phyloP scores from a whole-genome alignment of 2,888 invertebrate genomes.

The Meloe dianella region DNA sequence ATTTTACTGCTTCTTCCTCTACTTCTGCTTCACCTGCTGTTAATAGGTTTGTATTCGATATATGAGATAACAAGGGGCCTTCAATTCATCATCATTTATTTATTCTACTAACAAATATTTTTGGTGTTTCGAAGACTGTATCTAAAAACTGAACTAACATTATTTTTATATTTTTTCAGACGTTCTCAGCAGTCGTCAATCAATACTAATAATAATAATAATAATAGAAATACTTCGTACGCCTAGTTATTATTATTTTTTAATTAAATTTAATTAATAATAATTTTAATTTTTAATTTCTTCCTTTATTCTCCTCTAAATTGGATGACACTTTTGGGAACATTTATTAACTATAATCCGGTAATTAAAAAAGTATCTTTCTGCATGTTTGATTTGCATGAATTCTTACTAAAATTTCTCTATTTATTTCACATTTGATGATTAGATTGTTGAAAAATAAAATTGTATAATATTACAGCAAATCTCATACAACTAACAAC shows the following conservation, averaged over 20 bases:
- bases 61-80: background rate
- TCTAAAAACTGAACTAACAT: background rate
- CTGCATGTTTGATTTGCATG: background rate
- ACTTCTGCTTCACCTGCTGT: conserved; percentile 44
- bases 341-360: conserved; percentile 31
- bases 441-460: background rate
- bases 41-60: conserved; percentile 57
- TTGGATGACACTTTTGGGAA: conserved; percentile 23
- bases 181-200: conserved; percentile 44
- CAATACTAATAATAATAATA: conserved; percentile 21
- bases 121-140: conserved; percentile 7
- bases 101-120: background rate
- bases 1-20: conserved; percentile 61
- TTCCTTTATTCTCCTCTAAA: conserved; percentile 20
- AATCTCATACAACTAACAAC: conserved; percentile 37
- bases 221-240: conserved; percentile 48
- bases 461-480: conserved; percentile 47
- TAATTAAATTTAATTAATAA: conserved; percentile 17
- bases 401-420: background rate
- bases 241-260: conserved; percentile 39
- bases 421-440: background rate
- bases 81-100: no score
- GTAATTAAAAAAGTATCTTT: conserved; percentile 29
- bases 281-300: conserved; percentile 23
- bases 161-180: conserved; percentile 51